Percentiles rank a stretch among this genome's conserved stretches.
These are phyloP conservation scores for Carassius auratus DNA, from an alignment of 2,113 vertebrate genomes.

Conservation along the genomic window DNA sequence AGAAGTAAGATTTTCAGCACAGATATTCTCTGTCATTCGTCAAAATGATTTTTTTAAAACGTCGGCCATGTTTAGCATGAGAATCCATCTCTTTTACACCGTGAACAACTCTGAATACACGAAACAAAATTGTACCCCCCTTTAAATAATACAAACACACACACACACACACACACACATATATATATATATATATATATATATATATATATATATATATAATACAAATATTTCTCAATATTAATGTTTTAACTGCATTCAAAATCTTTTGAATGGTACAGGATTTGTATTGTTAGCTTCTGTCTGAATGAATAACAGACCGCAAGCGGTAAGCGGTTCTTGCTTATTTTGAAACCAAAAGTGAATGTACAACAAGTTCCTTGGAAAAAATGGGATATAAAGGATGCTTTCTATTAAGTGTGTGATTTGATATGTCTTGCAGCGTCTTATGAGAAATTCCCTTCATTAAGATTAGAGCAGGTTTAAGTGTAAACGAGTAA, in stretches of 20 bases:
- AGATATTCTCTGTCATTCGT: too few species aligned
- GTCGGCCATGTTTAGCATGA: too few species aligned
- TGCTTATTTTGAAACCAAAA: background rate
- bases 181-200: too few species aligned
- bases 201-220: too few species aligned
- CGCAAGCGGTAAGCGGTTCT: background rate
- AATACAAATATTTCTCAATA: background rate
- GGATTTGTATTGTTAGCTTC: too few species aligned
- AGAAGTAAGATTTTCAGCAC: too few species aligned
- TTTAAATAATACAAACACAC: too few species aligned
- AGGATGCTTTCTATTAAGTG: background rate
- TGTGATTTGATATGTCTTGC: background rate
- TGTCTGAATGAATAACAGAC: background rate
- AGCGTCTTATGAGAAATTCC: background rate
- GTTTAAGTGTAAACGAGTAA: conserved; percentile 7
- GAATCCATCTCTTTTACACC: too few species aligned
- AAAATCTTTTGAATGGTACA: background rate
- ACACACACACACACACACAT: too few species aligned
- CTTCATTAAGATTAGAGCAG: background rate
- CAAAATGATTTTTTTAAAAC: too few species aligned
- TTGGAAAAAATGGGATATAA: background rate
- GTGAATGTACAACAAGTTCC: background rate
- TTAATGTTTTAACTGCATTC: background rate
- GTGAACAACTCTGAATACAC: too few species aligned
- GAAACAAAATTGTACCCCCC: too few species aligned